Conservation (phyloP, 2,797 vertebrate genomes). For the Tadarida brasiliensis region DNA sequence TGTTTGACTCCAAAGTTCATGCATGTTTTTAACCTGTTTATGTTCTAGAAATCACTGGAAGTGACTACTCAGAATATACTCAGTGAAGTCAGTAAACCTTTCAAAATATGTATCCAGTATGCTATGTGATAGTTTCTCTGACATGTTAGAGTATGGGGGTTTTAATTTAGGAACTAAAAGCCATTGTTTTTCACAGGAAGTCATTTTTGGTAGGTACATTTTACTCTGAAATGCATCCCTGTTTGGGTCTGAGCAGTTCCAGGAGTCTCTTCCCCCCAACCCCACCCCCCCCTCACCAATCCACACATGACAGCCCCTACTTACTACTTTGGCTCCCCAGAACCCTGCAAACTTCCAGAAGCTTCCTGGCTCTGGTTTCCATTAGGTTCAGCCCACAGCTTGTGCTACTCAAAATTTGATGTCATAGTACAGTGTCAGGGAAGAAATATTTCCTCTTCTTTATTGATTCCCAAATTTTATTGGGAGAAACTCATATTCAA, state of each 20-base stretch:
- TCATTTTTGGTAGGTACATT: neutral
- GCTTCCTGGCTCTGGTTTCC: neutral
- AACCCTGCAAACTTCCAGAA: neutral
- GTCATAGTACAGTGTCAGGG: constrained; percentile 22
- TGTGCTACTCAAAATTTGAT: neutral
- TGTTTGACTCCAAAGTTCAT: neutral
- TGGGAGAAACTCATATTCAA: constrained; percentile 48
- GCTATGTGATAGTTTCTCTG: neutral
- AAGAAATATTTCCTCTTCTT: constrained; percentile 47
- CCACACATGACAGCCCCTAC: neutral
- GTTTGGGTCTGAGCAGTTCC: neutral
- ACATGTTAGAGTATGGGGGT: neutral
- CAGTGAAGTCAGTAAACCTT: neutral
- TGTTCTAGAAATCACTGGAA: neutral
- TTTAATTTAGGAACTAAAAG: neutral
- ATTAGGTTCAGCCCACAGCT: neutral
- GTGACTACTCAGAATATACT: neutral
- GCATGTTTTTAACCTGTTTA: neutral
- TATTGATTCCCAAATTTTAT: constrained; percentile 44
- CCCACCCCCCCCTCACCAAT: accelerated
- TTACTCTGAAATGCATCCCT: neutral
- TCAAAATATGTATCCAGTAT: neutral
- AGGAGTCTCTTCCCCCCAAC: neutral
- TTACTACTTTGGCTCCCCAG: neutral
- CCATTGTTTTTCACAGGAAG: neutral